Conservation (phyloP, 2,888 invertebrate species). For the Perithous albicinctus region DNA sequence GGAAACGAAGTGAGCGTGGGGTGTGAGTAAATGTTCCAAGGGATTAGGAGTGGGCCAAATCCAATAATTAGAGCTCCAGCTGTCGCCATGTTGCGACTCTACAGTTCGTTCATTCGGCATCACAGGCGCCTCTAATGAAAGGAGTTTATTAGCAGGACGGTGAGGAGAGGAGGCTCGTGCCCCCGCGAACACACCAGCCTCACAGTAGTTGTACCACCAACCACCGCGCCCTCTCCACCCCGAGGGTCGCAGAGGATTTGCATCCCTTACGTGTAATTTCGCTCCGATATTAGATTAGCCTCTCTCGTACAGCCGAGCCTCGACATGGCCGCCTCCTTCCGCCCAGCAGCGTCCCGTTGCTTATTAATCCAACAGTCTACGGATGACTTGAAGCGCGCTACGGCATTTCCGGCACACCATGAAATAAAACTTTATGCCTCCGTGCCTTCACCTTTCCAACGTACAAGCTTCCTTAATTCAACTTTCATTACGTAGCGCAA, state of each 20-base stretch:
- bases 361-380: slow-evolving; percentile 43
- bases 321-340: slow-evolving; percentile 40
- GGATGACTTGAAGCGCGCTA: slow-evolving; percentile 32
- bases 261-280: slow-evolving; percentile 80
- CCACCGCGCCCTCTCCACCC: slow-evolving; percentile 34
- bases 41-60: slow-evolving; percentile 70
- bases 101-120: slow-evolving; percentile 79
- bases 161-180: slow-evolving; percentile 32
- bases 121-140: slow-evolving; percentile 78
- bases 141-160: slow-evolving; percentile 79
- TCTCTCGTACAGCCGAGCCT: slow-evolving; percentile 43
- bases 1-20: slow-evolving; percentile 31
- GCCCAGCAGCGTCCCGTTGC: slow-evolving; percentile 49
- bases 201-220: slow-evolving; percentile 30
- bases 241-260: slow-evolving; percentile 73
- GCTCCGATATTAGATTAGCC: slow-evolving; percentile 79
- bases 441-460: background rate
- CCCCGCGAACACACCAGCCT: slow-evolving; percentile 26
- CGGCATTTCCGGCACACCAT: slow-evolving; percentile 32
- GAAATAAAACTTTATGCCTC: slow-evolving; percentile 36
- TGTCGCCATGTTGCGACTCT: slow-evolving; percentile 79
- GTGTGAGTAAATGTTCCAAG: slow-evolving; percentile 64
- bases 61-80: slow-evolving; percentile 76
- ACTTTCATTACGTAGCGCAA: background rate
- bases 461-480: slow-evolving; percentile 24